These are phyloP conservation scores for Nannoperca obscura DNA, from an alignment of 2,797 vertebrate species.

Conservation along the genomic window DNA sequence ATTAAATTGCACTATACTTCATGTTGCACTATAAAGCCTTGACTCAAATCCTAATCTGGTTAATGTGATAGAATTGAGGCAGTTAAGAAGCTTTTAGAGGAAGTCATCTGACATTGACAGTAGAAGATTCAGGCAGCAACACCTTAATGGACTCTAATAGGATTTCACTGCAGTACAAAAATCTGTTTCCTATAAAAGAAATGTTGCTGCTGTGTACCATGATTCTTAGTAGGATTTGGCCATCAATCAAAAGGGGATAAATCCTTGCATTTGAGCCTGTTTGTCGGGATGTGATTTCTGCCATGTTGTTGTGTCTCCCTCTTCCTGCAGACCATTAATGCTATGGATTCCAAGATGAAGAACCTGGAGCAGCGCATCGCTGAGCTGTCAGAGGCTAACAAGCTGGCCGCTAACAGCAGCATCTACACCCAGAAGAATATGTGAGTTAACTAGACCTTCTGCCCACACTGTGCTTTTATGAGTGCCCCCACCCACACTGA, in stretches of 20 bases:
- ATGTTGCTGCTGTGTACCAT: constrained; percentile 6
- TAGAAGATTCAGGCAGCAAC: constrained; percentile 66
- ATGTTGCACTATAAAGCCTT: constrained; percentile 59
- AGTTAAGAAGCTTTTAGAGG: constrained; percentile 76
- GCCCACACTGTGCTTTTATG: constrained; percentile 52
- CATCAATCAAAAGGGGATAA: constrained; percentile 32
- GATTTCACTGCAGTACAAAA: constrained; percentile 62
- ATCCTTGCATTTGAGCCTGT: neutral
- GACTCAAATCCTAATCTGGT: constrained; percentile 76
- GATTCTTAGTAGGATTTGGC: constrained; percentile 27
- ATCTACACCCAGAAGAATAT: constrained; percentile 99
- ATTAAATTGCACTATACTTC: constrained; percentile 65
- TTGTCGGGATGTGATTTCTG: constrained; percentile 20
- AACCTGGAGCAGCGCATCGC: constrained; percentile 97
- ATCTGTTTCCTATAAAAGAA: constrained; percentile 38
- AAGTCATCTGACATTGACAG: constrained; percentile 72
- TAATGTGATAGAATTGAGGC: constrained; percentile 77
- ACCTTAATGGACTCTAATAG: constrained; percentile 69
- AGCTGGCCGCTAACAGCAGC: constrained; percentile 98
- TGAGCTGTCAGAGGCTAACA: constrained; percentile 98
- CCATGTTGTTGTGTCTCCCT: constrained; percentile 34
- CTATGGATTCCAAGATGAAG: constrained; percentile 99
- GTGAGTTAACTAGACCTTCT: constrained; percentile 86
- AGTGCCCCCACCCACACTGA: constrained; percentile 36
- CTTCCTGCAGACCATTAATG: constrained; percentile 93